These are phyloP conservation scores for Scaptomyza hsui DNA, from an alignment of 1,140 invertebrate genomes.

Conservation along the genomic window DNA sequence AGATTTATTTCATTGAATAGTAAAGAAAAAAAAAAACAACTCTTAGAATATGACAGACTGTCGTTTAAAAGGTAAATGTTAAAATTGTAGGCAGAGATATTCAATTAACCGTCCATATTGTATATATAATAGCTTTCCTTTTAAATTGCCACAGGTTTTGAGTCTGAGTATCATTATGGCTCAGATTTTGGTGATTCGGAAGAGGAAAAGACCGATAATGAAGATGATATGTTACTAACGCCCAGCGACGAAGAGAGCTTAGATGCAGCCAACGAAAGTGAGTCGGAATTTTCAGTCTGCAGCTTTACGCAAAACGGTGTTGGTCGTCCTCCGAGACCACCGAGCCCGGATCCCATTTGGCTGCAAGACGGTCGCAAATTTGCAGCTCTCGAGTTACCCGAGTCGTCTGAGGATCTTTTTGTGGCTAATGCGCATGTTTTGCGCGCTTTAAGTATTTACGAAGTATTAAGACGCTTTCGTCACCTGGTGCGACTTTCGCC, in stretches of 20 bases:
- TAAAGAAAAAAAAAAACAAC: background rate
- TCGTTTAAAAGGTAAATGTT: constrained; percentile 49
- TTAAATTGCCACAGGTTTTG: constrained; percentile 87
- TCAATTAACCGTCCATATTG: background rate
- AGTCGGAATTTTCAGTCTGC: constrained; percentile 93
- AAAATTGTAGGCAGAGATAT: constrained; percentile 7
- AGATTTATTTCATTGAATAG: background rate
- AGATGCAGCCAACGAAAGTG: constrained; percentile 89
- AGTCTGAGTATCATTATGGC: constrained; percentile 95
- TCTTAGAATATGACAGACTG: constrained; percentile 38
- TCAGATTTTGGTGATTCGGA: constrained; percentile 94
- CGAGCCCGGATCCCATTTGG: constrained; percentile 95
- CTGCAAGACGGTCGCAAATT: constrained; percentile 90
- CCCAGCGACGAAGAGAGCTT: constrained; percentile 88
- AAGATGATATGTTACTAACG: constrained; percentile 87
- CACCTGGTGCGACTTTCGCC: constrained; percentile 95
- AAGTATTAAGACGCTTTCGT: constrained; percentile 96
- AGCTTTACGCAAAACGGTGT: constrained; percentile 88
- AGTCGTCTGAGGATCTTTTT: constrained; percentile 95
- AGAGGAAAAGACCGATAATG: constrained; percentile 90
- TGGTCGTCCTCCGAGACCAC: constrained; percentile 86
- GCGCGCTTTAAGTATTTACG: constrained; percentile 94
- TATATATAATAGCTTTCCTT: constrained; percentile 4
- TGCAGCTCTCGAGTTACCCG: constrained; percentile 91
- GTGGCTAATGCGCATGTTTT: constrained; percentile 92